Evolutionary conservation across 2,797 vertebrate genomes (phyloP).

Genomic region (Linurgus olivaceus): DNA sequence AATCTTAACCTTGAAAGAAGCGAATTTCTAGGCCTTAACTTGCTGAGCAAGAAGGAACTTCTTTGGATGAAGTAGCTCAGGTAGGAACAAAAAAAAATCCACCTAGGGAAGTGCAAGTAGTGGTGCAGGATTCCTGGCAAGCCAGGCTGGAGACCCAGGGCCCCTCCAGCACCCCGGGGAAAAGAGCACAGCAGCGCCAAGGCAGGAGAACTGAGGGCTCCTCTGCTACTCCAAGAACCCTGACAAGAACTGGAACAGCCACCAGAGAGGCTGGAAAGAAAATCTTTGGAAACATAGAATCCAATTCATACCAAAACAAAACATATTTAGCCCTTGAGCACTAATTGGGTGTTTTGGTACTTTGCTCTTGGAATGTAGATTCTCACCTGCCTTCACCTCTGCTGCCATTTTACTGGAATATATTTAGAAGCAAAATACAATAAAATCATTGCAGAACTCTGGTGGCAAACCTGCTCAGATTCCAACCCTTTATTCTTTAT

Average conservation of each 20-base stretch:
- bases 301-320: background rate
- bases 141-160: background rate
- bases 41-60: constrained; percentile 34
- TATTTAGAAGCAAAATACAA: background rate
- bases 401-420: background rate
- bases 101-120: background rate
- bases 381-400: background rate
- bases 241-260: background rate
- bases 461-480: background rate
- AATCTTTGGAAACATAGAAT: background rate
- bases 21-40: constrained; percentile 54
- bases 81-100: background rate
- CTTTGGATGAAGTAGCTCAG: constrained; percentile 7
- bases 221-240: background rate
- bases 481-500: background rate
- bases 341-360: background rate
- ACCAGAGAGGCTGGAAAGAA: background rate
- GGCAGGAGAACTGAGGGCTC: accelerated
- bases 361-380: background rate
- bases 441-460: background rate
- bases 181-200: background rate
- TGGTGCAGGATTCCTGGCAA: background rate
- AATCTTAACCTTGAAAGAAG: constrained; percentile 40
- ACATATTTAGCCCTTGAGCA: background rate
- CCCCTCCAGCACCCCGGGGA: background rate